Percentiles rank a stretch among this genome's conserved stretches.
These are phyloP conservation scores for Zosterops japonicus DNA, from an alignment of 2,113 vertebrate genomes.

Conservation along the genomic window DNA sequence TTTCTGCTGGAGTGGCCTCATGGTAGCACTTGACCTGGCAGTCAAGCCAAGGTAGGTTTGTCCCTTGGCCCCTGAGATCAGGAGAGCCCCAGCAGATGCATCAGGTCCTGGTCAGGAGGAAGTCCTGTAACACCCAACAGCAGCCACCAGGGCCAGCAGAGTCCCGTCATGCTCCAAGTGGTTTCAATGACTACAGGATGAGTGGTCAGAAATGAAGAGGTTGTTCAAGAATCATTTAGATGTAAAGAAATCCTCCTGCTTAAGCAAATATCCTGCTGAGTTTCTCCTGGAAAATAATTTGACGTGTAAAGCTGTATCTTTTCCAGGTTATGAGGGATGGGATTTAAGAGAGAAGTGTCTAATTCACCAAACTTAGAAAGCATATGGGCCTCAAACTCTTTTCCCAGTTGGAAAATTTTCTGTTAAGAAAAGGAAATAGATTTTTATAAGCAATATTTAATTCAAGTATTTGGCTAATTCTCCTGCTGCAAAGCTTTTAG, in stretches of 20 bases:
- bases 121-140: background rate
- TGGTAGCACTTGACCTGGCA: background rate
- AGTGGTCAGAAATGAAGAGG: background rate
- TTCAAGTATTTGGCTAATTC: slow-evolving; percentile 22
- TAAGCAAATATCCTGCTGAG: background rate
- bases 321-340: background rate
- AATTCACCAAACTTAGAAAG: slow-evolving; percentile 8
- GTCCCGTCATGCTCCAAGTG: background rate
- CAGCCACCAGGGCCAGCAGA: background rate
- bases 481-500: slow-evolving; percentile 7
- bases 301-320: background rate
- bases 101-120: background rate
- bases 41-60: background rate
- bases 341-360: background rate
- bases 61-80: background rate
- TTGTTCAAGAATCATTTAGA: background rate
- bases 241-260: background rate
- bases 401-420: slow-evolving; percentile 37
- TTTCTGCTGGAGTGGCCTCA: background rate
- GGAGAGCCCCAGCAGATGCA: background rate
- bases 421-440: slow-evolving; percentile 10
- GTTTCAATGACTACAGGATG: background rate
- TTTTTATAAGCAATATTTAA: slow-evolving; percentile 45
- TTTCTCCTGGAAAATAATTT: background rate
- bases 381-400: slow-evolving; percentile 7